phyloP scores from a whole-genome alignment of 2,888 invertebrate species.

The Mythimna loreyi region DNA sequence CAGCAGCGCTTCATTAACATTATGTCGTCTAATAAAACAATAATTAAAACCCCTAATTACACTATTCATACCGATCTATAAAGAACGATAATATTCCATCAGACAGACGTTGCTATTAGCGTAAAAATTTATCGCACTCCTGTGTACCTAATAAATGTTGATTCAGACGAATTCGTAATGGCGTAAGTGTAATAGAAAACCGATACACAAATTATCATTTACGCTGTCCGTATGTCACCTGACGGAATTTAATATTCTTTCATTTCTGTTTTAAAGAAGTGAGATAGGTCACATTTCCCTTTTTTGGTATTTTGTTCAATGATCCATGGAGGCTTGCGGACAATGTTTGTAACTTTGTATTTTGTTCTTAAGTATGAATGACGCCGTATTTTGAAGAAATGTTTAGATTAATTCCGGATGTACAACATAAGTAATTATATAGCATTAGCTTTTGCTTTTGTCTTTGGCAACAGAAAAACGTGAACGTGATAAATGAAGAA shows the following conservation, averaged over 20 bases:
- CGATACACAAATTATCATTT: conserved; percentile 34
- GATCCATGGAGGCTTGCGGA: not conserved
- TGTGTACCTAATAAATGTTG: not conserved
- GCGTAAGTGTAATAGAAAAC: conserved; percentile 33
- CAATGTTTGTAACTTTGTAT: not conserved
- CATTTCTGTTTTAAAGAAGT: not conserved
- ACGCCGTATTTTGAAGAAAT: too few relatives aligned
- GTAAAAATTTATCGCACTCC: conserved; percentile 1
- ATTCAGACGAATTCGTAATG: conserved; percentile 18
- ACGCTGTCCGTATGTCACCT: conserved; percentile 14
- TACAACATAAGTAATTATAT: too few relatives aligned
- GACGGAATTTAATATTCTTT: conserved; percentile 4
- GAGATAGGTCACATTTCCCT: not conserved
- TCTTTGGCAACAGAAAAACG: too few relatives aligned
- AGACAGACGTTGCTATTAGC: not conserved
- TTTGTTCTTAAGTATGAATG: too few relatives aligned
- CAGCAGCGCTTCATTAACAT: too few relatives aligned
- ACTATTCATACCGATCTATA: not conserved
- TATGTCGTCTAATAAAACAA: too few relatives aligned
- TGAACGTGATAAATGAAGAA: too few relatives aligned
- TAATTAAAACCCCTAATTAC: not conserved
- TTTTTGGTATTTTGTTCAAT: not conserved
- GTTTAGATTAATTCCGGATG: too few relatives aligned
- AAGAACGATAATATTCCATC: not conserved
- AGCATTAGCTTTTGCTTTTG: too few relatives aligned